A percentile compares a stretch with the other conserved stretches of the same genome.
Evolutionary conservation across 2,797 vertebrate genomes (phyloP).

Genomic region (Anisognathus igniventris): DNA sequence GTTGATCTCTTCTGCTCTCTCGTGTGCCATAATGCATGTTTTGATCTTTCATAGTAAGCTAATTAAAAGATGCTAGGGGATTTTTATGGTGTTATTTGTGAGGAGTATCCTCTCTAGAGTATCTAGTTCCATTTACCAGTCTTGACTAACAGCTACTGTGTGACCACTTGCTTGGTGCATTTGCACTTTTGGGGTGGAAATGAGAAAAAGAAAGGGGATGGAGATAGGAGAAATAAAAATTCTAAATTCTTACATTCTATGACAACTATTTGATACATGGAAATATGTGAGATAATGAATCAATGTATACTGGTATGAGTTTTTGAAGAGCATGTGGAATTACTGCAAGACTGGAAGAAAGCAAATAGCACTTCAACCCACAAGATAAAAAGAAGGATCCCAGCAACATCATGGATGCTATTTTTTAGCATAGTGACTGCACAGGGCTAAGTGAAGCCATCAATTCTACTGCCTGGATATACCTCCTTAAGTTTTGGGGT

Average conservation of each 20-base stretch:
- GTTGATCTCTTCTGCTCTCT: neutral
- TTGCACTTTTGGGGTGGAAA: neutral
- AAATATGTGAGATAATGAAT: neutral
- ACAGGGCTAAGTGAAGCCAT: neutral
- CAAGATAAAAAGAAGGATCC: neutral
- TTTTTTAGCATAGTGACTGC: neutral
- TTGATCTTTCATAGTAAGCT: neutral
- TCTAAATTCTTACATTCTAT: neutral
- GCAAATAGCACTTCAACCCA: neutral
- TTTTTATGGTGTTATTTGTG: neutral
- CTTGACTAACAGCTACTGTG: neutral
- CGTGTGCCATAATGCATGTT: neutral
- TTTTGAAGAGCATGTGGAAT: conserved; percentile 9
- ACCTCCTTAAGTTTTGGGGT: neutral
- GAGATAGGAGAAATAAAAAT: neutral
- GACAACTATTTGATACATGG: neutral
- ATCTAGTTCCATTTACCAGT: neutral
- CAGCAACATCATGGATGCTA: neutral
- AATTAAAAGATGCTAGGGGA: neutral
- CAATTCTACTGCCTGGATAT: neutral
- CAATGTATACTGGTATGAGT: neutral
- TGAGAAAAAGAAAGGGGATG: neutral
- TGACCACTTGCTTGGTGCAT: neutral
- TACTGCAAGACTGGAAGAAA: neutral
- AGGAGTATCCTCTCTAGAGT: neutral